phyloP scores from a whole-genome alignment of 2,797 vertebrate species.

The Tolypeutes matacus region DNA sequence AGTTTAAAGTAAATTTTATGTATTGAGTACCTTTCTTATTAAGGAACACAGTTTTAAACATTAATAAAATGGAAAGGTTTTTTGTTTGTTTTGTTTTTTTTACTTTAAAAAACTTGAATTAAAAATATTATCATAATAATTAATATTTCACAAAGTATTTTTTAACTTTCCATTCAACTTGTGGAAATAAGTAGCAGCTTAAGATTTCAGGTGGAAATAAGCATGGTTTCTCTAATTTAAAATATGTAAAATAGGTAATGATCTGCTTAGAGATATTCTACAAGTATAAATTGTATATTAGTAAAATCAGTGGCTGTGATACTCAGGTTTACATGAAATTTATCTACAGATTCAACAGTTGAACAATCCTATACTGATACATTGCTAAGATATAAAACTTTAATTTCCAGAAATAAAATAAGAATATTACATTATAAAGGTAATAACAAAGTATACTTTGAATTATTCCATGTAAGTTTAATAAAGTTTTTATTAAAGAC shows the following conservation, averaged over 20 bases:
- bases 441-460: slow-evolving; percentile 6
- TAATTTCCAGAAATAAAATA: slow-evolving; percentile 49
- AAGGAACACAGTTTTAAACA: slow-evolving; percentile 44
- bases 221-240: slow-evolving; percentile 20
- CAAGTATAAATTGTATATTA: slow-evolving; percentile 38
- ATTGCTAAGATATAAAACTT: not conserved
- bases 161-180: slow-evolving; percentile 20
- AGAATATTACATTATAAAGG: slow-evolving; percentile 14
- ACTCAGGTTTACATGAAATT: not conserved
- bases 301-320: slow-evolving; percentile 56
- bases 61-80: slow-evolving; percentile 10
- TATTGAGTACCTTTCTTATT: not conserved
- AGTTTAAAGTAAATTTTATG: not conserved
- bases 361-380: not conserved
- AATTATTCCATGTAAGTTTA: slow-evolving; percentile 55
- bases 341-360: slow-evolving; percentile 46
- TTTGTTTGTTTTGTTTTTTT: slow-evolving; percentile 6
- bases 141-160: slow-evolving; percentile 20
- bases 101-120: slow-evolving; percentile 40
- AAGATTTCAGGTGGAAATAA: slow-evolving; percentile 45
- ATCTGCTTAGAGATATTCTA: not conserved
- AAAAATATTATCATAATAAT: not conserved
- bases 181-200: slow-evolving; percentile 22
- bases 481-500: slow-evolving; percentile 56
- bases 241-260: slow-evolving; percentile 2